Evolutionary conservation across 2,797 vertebrate species (phyloP).

Genomic region (Clarias laeviceps): DNA sequence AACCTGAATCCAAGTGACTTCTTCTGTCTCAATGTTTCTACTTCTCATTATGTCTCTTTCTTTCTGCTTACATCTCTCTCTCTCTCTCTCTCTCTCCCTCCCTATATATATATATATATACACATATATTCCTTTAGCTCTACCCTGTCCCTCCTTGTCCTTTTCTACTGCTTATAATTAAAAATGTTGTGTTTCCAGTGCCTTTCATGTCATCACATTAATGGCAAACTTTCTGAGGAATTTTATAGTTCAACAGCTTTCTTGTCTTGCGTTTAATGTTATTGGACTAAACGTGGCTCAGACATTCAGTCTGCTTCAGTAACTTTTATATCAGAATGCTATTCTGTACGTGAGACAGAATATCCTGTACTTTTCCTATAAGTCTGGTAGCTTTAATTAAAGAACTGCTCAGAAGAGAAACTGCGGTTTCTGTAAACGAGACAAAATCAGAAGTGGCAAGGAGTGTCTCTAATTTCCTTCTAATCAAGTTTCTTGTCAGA

Average conservation of each 20-base stretch:
- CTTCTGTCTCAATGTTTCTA: slow-evolving; percentile 47
- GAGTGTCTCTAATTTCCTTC: slow-evolving; percentile 6
- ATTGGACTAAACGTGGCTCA: background rate
- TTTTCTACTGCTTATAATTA: slow-evolving; percentile 4
- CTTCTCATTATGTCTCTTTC: background rate
- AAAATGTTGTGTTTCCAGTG: background rate
- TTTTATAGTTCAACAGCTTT: background rate
- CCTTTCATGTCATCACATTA: slow-evolving; percentile 3
- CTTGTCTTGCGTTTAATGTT: background rate
- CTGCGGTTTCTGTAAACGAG: background rate
- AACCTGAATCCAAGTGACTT: slow-evolving; percentile 37
- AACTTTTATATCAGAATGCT: background rate
- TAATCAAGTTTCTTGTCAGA: slow-evolving; percentile 13
- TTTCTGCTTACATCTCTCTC: slow-evolving; percentile 9
- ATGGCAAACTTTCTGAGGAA: background rate
- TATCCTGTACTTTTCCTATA: background rate
- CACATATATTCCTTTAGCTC: background rate
- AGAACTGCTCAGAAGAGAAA: background rate
- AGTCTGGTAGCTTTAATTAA: background rate
- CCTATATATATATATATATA: background rate
- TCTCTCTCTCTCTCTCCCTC: slow-evolving; percentile 10
- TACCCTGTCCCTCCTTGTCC: background rate
- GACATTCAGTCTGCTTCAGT: background rate
- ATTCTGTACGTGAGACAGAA: background rate
- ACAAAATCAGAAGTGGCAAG: background rate